These are phyloP conservation scores for Manacus vitellinus DNA, from an alignment of 2,113 vertebrate genomes.

Conservation along the genomic window DNA sequence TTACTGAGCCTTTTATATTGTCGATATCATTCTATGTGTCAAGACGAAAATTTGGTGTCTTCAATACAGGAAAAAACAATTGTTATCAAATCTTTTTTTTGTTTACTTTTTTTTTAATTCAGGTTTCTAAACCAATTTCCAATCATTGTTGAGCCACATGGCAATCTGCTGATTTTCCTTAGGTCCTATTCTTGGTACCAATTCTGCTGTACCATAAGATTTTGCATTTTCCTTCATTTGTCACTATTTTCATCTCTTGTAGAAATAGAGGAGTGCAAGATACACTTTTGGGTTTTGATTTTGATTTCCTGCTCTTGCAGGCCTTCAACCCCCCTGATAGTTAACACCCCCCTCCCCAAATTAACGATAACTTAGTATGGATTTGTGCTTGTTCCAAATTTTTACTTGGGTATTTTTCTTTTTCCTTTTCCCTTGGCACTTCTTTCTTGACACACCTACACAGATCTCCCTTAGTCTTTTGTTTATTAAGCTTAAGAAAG, in stretches of 20 bases:
- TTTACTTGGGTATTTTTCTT: not conserved
- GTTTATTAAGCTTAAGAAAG: not conserved
- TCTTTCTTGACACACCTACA: not conserved
- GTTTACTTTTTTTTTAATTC: not conserved
- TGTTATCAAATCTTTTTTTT: rapidly evolving
- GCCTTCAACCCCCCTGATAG: not conserved
- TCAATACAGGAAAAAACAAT: not conserved
- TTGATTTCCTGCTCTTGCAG: not conserved
- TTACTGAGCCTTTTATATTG: not conserved
- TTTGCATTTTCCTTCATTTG: not conserved
- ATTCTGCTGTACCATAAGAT: not conserved
- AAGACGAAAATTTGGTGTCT: not conserved
- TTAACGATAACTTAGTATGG: not conserved
- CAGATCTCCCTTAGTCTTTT: not conserved
- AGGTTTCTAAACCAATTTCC: not conserved
- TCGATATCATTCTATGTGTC: not conserved
- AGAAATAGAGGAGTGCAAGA: not conserved
- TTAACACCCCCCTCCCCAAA: not conserved
- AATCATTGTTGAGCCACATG: not conserved
- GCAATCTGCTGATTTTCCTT: not conserved
- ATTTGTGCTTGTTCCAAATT: not conserved
- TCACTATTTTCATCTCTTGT: not conserved
- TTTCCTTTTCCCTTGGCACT: not conserved
- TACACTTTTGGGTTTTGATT: not conserved
- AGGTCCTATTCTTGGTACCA: not conserved